Evolutionary conservation across 1,140 invertebrate genomes (phyloP).

Genomic region (Augochlora pura): DNA sequence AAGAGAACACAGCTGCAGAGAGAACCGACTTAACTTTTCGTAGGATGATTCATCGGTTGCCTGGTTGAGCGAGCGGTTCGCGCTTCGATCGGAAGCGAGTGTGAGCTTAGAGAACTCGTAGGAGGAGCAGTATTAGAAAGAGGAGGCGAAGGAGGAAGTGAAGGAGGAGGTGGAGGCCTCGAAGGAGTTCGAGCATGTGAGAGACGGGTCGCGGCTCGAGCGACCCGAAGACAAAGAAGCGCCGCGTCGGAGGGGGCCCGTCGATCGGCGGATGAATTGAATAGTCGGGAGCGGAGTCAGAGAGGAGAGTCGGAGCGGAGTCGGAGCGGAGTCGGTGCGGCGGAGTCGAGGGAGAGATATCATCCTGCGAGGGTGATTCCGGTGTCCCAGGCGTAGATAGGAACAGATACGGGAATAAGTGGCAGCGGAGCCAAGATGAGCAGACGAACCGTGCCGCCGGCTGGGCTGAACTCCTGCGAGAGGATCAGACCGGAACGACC

Average conservation of each 20-base stretch:
- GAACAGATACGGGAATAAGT: neutral
- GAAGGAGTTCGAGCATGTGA: conserved; percentile 13
- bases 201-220: neutral
- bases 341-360: neutral
- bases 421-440: conserved; percentile 58
- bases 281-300: neutral
- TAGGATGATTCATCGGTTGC: conserved; percentile 11
- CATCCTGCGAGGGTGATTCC: conserved; percentile 10
- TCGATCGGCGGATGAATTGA: conserved; percentile 21
- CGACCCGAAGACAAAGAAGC: no score
- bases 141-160: no score
- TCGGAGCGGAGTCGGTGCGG: no score
- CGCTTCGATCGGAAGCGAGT: neutral
- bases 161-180: neutral
- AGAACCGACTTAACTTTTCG: no score
- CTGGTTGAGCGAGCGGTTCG: neutral
- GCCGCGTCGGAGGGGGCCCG: neutral
- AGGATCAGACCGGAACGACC: conserved; percentile 72
- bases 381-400: neutral
- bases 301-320: neutral
- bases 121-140: neutral
- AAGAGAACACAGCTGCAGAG: no score
- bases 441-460: conserved; percentile 53
- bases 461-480: conserved; percentile 71
- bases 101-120: neutral